Evolutionary conservation across 2,113 vertebrate species (phyloP).

Genomic region (Dendrocopos noguchii): DNA sequence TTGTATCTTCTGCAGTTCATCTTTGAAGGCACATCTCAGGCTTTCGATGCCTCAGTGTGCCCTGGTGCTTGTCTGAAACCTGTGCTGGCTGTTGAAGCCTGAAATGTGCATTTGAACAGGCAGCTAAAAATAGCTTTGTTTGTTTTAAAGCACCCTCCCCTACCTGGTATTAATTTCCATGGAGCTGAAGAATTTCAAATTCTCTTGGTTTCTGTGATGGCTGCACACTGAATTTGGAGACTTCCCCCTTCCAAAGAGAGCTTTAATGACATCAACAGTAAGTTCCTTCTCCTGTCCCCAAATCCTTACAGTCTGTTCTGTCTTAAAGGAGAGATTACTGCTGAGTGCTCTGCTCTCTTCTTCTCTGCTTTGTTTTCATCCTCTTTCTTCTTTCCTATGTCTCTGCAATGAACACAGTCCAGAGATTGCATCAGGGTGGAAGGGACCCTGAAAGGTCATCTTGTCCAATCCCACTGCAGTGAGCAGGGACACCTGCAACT

Average conservation of each 20-base stretch:
- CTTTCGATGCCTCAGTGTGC: not conserved
- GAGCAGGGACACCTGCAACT: too few species aligned
- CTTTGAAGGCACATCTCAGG: not conserved
- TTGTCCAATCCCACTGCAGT: too few species aligned
- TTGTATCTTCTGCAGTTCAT: not conserved
- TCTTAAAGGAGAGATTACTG: not conserved
- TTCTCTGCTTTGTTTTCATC: not conserved
- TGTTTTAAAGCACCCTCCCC: slow-evolving; percentile 26
- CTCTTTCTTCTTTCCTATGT: not conserved
- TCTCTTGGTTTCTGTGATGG: not conserved
- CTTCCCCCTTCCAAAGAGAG: not conserved
- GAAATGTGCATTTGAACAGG: not conserved
- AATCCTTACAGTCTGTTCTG: not conserved
- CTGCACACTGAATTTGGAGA: not conserved
- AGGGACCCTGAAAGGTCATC: too few species aligned
- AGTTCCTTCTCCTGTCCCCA: not conserved
- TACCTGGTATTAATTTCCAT: slow-evolving; percentile 66
- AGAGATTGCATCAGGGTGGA: too few species aligned
- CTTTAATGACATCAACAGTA: slow-evolving; percentile 22
- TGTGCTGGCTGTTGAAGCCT: not conserved
- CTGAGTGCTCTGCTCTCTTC: not conserved
- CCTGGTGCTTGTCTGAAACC: not conserved
- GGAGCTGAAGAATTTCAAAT: slow-evolving; percentile 43
- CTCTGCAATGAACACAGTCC: not conserved
- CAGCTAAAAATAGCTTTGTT: slow-evolving; percentile 15